Percentiles rank a stretch among this genome's conserved stretches.
Conservation (phyloP, 2,888 invertebrate species). For the Pemphredon lugubris region DNA sequence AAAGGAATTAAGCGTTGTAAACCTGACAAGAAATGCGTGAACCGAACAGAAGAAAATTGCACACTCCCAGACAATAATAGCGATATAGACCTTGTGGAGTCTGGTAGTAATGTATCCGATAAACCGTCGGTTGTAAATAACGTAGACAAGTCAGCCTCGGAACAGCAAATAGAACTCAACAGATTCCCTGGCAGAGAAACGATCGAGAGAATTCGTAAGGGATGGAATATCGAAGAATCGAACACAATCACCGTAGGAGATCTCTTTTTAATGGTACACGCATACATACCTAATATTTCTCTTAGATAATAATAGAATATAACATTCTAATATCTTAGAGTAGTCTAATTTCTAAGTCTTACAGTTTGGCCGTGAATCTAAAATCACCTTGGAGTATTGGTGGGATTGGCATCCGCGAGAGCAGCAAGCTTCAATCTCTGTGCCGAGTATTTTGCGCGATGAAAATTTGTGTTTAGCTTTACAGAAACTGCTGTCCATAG, state of each 20-base stretch:
- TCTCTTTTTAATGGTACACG: slow-evolving; percentile 91
- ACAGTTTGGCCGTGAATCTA: slow-evolving; percentile 88
- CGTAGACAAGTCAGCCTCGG: slow-evolving; percentile 59
- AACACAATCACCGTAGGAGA: slow-evolving; percentile 94
- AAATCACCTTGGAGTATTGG: slow-evolving; percentile 90
- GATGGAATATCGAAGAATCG: slow-evolving; percentile 91
- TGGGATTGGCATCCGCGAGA: slow-evolving; percentile 84
- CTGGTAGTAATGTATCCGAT: slow-evolving; percentile 81
- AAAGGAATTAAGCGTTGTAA: slow-evolving; percentile 79
- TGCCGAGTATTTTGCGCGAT: slow-evolving; percentile 58
- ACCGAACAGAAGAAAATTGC: slow-evolving; percentile 64
- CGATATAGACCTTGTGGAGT: slow-evolving; percentile 82
- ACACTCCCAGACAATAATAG: slow-evolving; percentile 82
- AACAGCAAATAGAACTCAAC: slow-evolving; percentile 67
- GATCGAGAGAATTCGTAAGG: slow-evolving; percentile 81
- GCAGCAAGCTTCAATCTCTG: slow-evolving; percentile 42
- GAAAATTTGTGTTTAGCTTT: slow-evolving; percentile 75
- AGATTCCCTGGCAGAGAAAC: slow-evolving; percentile 80
- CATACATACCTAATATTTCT: too few species aligned
- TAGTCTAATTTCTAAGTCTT: slow-evolving; percentile 63
- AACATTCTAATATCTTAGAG: too few species aligned
- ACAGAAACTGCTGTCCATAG: slow-evolving; percentile 80
- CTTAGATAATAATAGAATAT: too few species aligned
- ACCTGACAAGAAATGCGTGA: slow-evolving; percentile 76
- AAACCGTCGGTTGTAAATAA: slow-evolving; percentile 78